A percentile compares a stretch with the other conserved stretches of the same genome.
Evolutionary conservation across 2,888 invertebrate species (phyloP).

Genomic region (Ctenicera cuprea): DNA sequence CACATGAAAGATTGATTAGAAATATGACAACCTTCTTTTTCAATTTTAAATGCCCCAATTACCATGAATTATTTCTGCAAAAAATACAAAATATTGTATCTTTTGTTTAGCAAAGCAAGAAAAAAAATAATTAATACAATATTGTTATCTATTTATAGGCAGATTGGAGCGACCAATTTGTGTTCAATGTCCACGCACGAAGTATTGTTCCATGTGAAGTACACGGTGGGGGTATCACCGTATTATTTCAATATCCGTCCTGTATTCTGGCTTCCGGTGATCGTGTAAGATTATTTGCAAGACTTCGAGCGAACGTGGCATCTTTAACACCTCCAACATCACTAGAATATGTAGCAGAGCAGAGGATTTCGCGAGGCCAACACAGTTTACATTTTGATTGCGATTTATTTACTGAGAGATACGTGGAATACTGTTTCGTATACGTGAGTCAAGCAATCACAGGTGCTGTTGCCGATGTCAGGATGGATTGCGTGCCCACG

Average conservation of each 20-base stretch:
- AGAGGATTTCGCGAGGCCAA: conserved; percentile 80
- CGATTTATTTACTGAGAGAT: conserved; percentile 87
- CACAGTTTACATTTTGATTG: conserved; percentile 88
- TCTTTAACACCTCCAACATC: conserved; percentile 81
- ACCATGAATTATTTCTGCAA: too few relatives aligned
- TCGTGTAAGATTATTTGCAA: conserved; percentile 86
- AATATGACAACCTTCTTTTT: too few relatives aligned
- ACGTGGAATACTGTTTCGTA: conserved; percentile 91
- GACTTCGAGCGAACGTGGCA: conserved; percentile 81
- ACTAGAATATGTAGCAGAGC: conserved; percentile 80
- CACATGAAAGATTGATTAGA: too few relatives aligned
- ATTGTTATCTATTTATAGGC: conserved; percentile 74
- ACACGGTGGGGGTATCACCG: conserved; percentile 81
- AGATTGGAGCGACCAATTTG: conserved; percentile 90
- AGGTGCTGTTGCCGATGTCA: conserved; percentile 89
- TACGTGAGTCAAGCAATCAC: conserved; percentile 91
- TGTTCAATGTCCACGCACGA: conserved; percentile 88
- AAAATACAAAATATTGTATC: too few relatives aligned
- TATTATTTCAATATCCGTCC: conserved; percentile 89
- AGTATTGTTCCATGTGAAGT: conserved; percentile 90
- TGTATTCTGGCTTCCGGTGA: conserved; percentile 87
- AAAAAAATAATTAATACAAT: too few relatives aligned
- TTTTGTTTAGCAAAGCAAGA: too few relatives aligned
- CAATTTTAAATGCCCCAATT: too few relatives aligned
- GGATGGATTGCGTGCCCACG: conserved; percentile 90